Evolutionary conservation across 35 echinoderm and acorn worm species (phyloP).

Genomic region (Amphiura filiformis): DNA sequence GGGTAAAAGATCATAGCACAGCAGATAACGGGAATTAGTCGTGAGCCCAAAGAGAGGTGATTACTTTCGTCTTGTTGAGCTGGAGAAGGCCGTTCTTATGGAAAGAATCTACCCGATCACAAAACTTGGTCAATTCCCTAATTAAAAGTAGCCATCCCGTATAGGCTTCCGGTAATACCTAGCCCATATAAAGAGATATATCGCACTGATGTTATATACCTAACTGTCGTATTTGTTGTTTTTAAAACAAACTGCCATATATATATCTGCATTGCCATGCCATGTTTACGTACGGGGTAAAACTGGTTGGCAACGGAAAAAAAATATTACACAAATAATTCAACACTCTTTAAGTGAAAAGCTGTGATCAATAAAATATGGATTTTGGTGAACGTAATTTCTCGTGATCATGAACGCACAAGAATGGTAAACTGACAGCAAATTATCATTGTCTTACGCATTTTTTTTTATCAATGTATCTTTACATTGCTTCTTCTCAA

Average conservation of each 20-base stretch:
- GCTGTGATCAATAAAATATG: neutral
- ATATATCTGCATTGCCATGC: too few species aligned
- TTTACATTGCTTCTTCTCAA: neutral
- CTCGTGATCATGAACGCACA: neutral
- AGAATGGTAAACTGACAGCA: too few species aligned
- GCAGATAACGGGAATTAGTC: slow-evolving; percentile 4
- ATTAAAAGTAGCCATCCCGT: neutral
- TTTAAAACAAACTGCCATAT: too few species aligned
- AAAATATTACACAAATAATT: too few species aligned
- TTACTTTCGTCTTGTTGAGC: neutral
- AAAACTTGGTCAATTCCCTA: slow-evolving; percentile 13
- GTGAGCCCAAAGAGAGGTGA: slow-evolving; percentile 5
- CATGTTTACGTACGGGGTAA: too few species aligned
- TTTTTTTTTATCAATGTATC: neutral
- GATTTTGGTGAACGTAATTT: neutral
- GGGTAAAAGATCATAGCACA: slow-evolving; percentile 8
- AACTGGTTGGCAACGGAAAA: too few species aligned
- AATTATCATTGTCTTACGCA: neutral
- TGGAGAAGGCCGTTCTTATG: neutral
- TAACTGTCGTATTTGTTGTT: too few species aligned
- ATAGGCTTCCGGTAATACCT: neutral
- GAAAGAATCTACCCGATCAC: neutral
- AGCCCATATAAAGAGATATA: neutral
- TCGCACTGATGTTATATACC: too few species aligned
- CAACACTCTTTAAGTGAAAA: too few species aligned